phyloP scores from a whole-genome alignment of 2,797 vertebrate species.

The Neostethus bicornis region DNA sequence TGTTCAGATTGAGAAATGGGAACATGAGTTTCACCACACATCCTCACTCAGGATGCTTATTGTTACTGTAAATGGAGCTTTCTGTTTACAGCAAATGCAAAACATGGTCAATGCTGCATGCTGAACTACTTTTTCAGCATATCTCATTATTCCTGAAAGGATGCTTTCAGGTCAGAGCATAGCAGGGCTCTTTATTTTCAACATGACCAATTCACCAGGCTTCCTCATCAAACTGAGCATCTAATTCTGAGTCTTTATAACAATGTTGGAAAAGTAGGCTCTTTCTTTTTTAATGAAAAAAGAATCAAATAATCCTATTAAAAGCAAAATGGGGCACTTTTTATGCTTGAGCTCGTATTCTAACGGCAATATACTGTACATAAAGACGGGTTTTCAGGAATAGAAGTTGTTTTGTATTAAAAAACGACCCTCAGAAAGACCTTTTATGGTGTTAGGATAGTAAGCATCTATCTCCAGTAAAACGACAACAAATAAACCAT shows the following conservation, averaged over 20 bases:
- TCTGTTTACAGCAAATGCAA: slow-evolving; percentile 39
- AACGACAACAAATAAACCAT: not conserved
- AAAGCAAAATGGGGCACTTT: not conserved
- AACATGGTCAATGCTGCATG: slow-evolving; percentile 19
- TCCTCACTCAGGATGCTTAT: slow-evolving; percentile 19
- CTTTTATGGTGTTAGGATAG: slow-evolving; percentile 24
- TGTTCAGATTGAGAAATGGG: not conserved
- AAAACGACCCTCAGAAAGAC: slow-evolving; percentile 15
- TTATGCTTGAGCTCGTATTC: slow-evolving; percentile 1
- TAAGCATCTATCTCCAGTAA: slow-evolving; percentile 1
- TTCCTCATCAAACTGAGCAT: slow-evolving; percentile 35
- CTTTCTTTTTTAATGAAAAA: no score
- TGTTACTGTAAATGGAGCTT: slow-evolving; percentile 44
- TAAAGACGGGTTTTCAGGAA: not conserved
- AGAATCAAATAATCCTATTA: not conserved
- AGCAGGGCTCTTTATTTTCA: slow-evolving; percentile 42
- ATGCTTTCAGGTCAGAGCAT: slow-evolving; percentile 43
- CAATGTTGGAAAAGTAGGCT: slow-evolving; percentile 1
- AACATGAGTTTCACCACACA: not conserved
- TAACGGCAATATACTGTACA: not conserved
- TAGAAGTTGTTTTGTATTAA: slow-evolving; percentile 15
- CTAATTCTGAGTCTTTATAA: slow-evolving; percentile 22
- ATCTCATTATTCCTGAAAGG: slow-evolving; percentile 50
- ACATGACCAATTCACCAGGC: slow-evolving; percentile 15
- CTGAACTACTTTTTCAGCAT: slow-evolving; percentile 30